These are phyloP conservation scores for Cladopsammia gracilis DNA, from an alignment of 64 coral and sea anemone species.

Conservation along the genomic window DNA sequence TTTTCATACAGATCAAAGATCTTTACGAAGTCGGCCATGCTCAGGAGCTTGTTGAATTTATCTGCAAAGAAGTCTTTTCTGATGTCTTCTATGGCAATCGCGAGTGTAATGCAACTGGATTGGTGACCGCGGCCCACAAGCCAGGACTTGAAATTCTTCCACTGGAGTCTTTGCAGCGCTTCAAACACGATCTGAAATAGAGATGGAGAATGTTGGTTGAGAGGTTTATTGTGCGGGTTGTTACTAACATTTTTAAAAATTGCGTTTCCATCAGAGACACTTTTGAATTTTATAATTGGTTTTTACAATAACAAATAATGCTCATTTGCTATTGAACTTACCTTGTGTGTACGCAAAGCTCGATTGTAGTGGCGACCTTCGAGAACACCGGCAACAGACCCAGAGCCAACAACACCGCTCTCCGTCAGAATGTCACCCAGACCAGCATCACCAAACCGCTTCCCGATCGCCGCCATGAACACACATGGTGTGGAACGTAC, in stretches of 20 bases:
- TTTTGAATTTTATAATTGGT: background rate
- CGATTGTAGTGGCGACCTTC: conserved; percentile 63
- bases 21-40: background rate
- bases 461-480: conserved; percentile 59
- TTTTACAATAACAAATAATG: background rate
- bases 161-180: conserved; percentile 2
- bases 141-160: background rate
- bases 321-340: no score
- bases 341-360: conserved; percentile 63
- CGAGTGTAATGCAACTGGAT: background rate
- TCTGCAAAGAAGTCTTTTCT: conserved; percentile 3
- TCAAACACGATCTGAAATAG: conserved; percentile 22
- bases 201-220: background rate
- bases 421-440: conserved; percentile 52
- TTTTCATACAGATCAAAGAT: conserved; percentile 16
- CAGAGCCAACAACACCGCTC: conserved; percentile 47
- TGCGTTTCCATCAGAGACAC: background rate
- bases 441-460: conserved; percentile 67
- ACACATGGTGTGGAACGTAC: conserved; percentile 49
- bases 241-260: no score
- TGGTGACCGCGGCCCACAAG: background rate
- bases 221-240: no score
- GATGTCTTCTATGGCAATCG: background rate
- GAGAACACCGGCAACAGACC: conserved; percentile 49
- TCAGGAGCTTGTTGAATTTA: conserved; percentile 29